Base-by-base conservation (phyloP, 2,113 vertebrate species). In the Aplodontia rufa region DNA sequence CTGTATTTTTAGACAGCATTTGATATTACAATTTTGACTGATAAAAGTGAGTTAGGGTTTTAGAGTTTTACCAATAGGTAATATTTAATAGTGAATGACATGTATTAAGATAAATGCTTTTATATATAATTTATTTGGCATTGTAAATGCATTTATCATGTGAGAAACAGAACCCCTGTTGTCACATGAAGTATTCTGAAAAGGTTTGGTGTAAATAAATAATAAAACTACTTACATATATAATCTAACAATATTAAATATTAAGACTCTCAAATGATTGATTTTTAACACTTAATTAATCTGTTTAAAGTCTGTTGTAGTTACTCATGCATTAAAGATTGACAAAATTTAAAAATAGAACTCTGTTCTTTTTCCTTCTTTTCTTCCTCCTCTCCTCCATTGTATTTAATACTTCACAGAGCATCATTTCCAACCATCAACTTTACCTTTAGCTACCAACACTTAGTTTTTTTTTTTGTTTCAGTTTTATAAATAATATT, bases 161-260 rank as follows among this genome's bases (percentile, higher is more conserved):
- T 98, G 98, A 98, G 97, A 98, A 97, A 97, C 97, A 98, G 98
- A 98, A 98, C 98, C 98, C 99, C 99, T 98, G 96, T 98, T 98
- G 99, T 98, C 98, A 98, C 97, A 97, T 98, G 98, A 98, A 98
- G 97, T 98, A 98, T 98, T 98, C 98, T 98, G 97, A 96, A 98
- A 98, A 98, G 98, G 98, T 98, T 99, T 98, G 96, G 95, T 98
- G 98, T 99, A 99, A 99, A 99, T 99, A 99, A 99, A 98, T 99
- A 98, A 99, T 99, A 99, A 98, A 99, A 99, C 97, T 98, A 98
- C 98, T 99, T 98, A 98, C 97, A 98, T 98, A 98, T 98, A 98
- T 98, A 98, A 97, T 99, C 98, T 98, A 98, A 98, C 98, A 98
- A 97, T 99, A 99, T 99, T 99, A 99, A 99, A 99, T 99, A 98